A percentile compares a stretch with the other conserved stretches of the same genome.
These are phyloP conservation scores for Asobara japonica DNA, from an alignment of 1,140 invertebrate species.

Conservation along the genomic window DNA sequence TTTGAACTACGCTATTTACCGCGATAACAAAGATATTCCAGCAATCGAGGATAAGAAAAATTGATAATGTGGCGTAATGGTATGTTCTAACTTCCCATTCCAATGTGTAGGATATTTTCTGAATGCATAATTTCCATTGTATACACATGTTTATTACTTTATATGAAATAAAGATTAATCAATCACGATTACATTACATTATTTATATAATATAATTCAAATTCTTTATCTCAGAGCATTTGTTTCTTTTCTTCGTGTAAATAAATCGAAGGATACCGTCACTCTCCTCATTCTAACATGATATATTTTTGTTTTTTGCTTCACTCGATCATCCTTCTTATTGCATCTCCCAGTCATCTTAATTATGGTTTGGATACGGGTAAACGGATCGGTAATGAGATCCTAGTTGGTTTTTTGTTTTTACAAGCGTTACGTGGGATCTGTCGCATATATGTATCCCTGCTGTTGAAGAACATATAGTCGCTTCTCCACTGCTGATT, in stretches of 20 bases:
- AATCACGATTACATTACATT: slow-evolving; percentile 53
- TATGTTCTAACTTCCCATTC: no score
- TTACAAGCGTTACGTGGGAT: slow-evolving; percentile 67
- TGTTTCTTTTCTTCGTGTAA: slow-evolving; percentile 37
- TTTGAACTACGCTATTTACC: slow-evolving; percentile 76
- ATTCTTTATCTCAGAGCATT: slow-evolving; percentile 39
- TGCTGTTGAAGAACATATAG: slow-evolving; percentile 86
- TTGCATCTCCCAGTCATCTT: slow-evolving; percentile 22
- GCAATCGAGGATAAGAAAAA: slow-evolving; percentile 42
- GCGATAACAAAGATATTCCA: slow-evolving; percentile 65
- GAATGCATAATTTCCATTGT: slow-evolving; percentile 38
- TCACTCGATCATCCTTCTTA: slow-evolving; percentile 14
- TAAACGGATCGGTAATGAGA: slow-evolving; percentile 1
- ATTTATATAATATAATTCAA: slow-evolving; percentile 45
- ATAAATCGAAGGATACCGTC: slow-evolving; percentile 12
- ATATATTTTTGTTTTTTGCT: slow-evolving; percentile 27
- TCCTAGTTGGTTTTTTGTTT: slow-evolving; percentile 24
- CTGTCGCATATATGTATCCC: slow-evolving; percentile 81
- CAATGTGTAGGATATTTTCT: background rate
- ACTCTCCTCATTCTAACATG: slow-evolving; percentile 26
- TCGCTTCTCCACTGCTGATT: slow-evolving; percentile 91
- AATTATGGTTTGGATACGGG: slow-evolving; percentile 22
- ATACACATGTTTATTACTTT: slow-evolving; percentile 60
- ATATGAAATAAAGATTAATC: slow-evolving; percentile 61
- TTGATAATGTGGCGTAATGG: background rate